phyloP scores from a whole-genome alignment of 2,113 vertebrate genomes.

The Lepidothrix coronata region DNA sequence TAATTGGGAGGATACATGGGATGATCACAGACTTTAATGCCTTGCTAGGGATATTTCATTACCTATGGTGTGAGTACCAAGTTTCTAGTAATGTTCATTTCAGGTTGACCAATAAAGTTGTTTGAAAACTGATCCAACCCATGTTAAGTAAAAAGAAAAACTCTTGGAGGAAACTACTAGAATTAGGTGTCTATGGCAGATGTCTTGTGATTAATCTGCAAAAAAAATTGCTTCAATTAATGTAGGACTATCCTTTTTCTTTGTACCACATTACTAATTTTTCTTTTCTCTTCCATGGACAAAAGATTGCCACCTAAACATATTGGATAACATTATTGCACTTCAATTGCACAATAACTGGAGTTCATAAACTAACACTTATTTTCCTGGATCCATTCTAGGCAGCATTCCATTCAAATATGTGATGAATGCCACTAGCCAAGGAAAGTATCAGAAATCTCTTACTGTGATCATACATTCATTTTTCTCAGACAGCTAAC shows the following conservation, averaged over 20 bases:
- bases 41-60: neutral
- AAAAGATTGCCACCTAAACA: neutral
- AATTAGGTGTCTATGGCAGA: neutral
- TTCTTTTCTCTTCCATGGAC: neutral
- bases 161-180: neutral
- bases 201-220: neutral
- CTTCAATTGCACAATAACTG: neutral
- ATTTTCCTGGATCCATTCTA: neutral
- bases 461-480: neutral
- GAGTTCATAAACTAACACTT: neutral
- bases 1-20: neutral
- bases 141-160: neutral
- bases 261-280: neutral
- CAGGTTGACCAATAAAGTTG: neutral
- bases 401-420: neutral
- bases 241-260: neutral
- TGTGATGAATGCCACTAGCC: neutral
- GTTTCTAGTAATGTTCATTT: neutral
- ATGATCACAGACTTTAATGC: neutral
- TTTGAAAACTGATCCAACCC: neutral
- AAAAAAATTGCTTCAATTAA: neutral
- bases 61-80: neutral
- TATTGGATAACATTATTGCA: neutral
- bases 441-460: constrained; percentile 25
- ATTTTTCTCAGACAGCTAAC: constrained; percentile 2